Base-by-base conservation (phyloP, 2,888 invertebrate genomes). In the Lasioglossum zephyrum region DNA sequence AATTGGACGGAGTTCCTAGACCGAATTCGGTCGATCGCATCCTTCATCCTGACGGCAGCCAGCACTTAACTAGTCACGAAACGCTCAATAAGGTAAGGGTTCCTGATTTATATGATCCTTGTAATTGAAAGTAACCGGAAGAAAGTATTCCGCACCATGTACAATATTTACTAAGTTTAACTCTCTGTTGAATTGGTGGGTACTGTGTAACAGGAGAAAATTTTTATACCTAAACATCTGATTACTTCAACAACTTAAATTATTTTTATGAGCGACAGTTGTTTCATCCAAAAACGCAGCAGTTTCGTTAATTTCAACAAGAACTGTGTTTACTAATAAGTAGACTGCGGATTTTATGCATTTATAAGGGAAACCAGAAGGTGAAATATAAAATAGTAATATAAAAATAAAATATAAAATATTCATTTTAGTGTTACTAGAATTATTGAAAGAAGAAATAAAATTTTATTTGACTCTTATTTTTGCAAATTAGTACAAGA, bases 11-110 rank as follows among this genome's bases (percentile, higher is more conserved):
- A 39, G 92, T 94, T 74, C 92, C 95, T 57, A 94, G 95, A 91
- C 95, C 95, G 87, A 95, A 95, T 88, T 96, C 96, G 9, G 93
- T 95, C 87, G 96, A 96, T 82, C 94, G 96, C 79, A 92, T 93
- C 69, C 88, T 94, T 86, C 93, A 93, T 88, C 91, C 93, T 22
- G 94, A 94, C 31, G 91, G 88, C 53, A 82, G 89, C 22, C 93
- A 94, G 87, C 93, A 93, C 82, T 84, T 93, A 70, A 86, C 91
- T 8, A 91, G 91, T 77, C 93, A 94, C 75, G 94, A 94, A 77
- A 87, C 92, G 63, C 89, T 93, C 75, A 93, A 93, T 79, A 94
- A 95, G 95, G 95, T 95, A 88, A 91, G 88, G n/a, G 18, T 81
- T 4, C 72, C 6, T 39, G 11, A 69, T 69, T 31, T 66, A 47